Evolutionary conservation across 2,888 invertebrate genomes (phyloP).

Genomic region (Acleris holmiana): DNA sequence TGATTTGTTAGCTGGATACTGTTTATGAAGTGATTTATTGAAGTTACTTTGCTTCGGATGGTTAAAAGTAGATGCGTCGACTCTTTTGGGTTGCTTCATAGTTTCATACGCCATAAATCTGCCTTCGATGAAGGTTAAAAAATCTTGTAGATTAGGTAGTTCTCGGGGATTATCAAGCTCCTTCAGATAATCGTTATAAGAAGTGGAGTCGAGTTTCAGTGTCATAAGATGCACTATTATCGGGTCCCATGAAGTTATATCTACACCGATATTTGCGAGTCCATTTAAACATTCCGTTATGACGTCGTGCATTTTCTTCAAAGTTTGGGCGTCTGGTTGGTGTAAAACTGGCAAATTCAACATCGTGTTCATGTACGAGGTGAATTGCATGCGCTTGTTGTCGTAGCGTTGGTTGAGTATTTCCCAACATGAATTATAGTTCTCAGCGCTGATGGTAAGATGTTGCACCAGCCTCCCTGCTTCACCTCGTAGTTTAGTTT

Average conservation of each 20-base stretch:
- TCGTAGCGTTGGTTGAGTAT: conserved; percentile 40
- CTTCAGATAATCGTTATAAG: too few species aligned
- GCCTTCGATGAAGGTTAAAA: conserved; percentile 34
- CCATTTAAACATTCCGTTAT: conserved; percentile 16
- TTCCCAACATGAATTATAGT: conserved; percentile 40
- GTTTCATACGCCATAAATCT: conserved; percentile 31
- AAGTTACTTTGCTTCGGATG: not conserved
- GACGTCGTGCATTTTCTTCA: conserved; percentile 23
- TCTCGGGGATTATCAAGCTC: too few species aligned
- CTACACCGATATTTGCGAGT: conserved; percentile 37
- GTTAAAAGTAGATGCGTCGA: not conserved
- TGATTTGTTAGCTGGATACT: not conserved
- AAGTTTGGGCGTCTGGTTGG: conserved; percentile 5
- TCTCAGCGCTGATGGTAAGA: conserved; percentile 40
- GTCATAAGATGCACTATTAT: conserved; percentile 33
- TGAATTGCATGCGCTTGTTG: conserved; percentile 16
- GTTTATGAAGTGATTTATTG: not conserved
- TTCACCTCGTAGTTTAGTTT: conserved; percentile 41
- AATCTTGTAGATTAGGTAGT: conserved; percentile 21
- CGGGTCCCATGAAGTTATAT: conserved; percentile 41
- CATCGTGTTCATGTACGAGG: conserved; percentile 11
- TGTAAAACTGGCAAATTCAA: conserved; percentile 1
- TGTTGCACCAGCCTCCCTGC: conserved; percentile 45
- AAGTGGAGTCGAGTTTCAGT: conserved; percentile 31
- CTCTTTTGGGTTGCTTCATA: conserved; percentile 19